Percentiles rank a stretch among this genome's conserved stretches.
Evolutionary conservation across 2,888 invertebrate genomes (phyloP).

Genomic region (Microplitis manilae): DNA sequence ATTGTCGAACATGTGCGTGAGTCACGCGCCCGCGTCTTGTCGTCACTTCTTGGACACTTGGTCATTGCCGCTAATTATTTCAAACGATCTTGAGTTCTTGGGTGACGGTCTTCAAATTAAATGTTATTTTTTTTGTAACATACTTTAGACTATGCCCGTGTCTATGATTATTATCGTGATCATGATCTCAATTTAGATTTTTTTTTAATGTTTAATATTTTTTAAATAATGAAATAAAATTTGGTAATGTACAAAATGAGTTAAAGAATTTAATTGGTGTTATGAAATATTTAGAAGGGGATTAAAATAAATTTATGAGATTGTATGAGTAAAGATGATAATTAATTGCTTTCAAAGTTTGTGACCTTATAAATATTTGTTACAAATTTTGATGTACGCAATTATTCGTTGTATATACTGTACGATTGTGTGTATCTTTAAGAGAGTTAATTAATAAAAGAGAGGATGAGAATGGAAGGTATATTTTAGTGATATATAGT

Average conservation of each 20-base stretch:
- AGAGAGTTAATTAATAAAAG: neutral
- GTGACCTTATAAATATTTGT: neutral
- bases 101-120: neutral
- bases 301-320: neutral
- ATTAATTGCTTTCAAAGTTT: neutral
- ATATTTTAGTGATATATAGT: neutral
- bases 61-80: conserved; percentile 50
- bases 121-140: neutral
- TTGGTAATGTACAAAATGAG: neutral
- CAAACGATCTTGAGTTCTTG: conserved; percentile 38
- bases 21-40: conserved; percentile 40
- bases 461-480: conserved; percentile 16
- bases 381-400: neutral
- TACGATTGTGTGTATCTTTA: neutral
- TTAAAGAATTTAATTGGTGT: neutral
- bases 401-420: neutral
- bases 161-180: neutral
- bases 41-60: conserved; percentile 41
- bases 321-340: neutral
- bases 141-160: neutral
- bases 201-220: neutral
- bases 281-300: neutral
- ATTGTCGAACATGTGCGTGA: conserved; percentile 42
- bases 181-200: neutral
- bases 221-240: neutral